Evolutionary conservation across 2,797 vertebrate species (phyloP).

Genomic region (Varecia variegata): DNA sequence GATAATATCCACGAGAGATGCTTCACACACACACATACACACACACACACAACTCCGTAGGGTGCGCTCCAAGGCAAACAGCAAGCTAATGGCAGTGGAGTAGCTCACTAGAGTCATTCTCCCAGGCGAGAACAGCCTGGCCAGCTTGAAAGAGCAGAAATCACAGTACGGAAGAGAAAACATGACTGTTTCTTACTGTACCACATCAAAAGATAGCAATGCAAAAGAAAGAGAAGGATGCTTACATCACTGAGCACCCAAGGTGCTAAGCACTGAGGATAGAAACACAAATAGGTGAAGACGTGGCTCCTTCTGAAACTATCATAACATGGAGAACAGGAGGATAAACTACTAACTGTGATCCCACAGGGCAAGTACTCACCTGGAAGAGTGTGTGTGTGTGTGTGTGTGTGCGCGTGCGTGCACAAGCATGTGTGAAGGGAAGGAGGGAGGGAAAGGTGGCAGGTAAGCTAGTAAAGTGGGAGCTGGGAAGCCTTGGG

Average conservation of each 20-base stretch:
- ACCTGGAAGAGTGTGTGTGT: background rate
- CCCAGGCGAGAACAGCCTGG: background rate
- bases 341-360: background rate
- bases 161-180: background rate
- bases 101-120: background rate
- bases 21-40: too few relatives aligned
- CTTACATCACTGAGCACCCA: background rate
- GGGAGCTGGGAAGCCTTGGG: background rate
- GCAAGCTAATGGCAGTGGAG: background rate
- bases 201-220: background rate
- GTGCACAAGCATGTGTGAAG: background rate
- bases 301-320: background rate
- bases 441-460: background rate
- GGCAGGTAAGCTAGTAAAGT: too few relatives aligned
- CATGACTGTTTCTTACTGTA: background rate
- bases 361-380: background rate
- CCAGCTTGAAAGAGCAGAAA: background rate
- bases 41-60: background rate
- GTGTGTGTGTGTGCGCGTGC: background rate
- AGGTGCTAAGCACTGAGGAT: accelerated
- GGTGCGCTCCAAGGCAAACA: background rate
- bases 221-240: background rate
- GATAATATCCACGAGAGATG: background rate
- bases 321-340: background rate
- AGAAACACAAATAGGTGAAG: background rate